phyloP scores from a whole-genome alignment of 1,140 invertebrate genomes.

The Zaprionus lachaisei region DNA sequence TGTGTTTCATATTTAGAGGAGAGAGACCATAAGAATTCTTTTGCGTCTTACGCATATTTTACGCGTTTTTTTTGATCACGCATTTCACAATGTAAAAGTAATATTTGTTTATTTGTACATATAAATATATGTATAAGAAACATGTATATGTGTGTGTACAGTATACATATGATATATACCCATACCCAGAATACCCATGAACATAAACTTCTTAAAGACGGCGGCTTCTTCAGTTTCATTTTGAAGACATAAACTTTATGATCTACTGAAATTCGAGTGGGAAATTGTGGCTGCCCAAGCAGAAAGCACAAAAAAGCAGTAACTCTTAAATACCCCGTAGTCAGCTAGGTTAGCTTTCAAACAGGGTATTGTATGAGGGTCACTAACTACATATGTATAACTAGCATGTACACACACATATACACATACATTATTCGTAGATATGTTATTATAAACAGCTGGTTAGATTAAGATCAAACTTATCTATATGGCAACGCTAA shows the following conservation, averaged over 20 bases:
- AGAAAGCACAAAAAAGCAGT: background rate
- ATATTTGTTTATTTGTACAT: conserved; percentile 21
- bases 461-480: too few species aligned
- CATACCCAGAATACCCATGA: background rate
- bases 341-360: background rate
- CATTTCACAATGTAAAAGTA: conserved; percentile 1
- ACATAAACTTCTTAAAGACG: conserved; percentile 1
- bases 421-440: too few species aligned
- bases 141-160: background rate
- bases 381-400: too few species aligned
- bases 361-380: too few species aligned
- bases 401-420: too few species aligned
- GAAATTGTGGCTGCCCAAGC: conserved; percentile 2
- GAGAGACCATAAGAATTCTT: background rate
- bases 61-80: conserved; percentile 6
- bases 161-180: background rate
- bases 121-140: background rate
- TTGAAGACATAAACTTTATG: conserved; percentile 32
- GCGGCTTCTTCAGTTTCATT: conserved; percentile 20
- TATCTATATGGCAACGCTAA: too few species aligned
- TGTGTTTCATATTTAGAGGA: conserved; percentile 6
- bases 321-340: background rate
- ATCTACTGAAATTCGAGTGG: conserved; percentile 30
- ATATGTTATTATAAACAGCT: too few species aligned
- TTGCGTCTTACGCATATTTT: conserved; percentile 23